Evolutionary conservation across 1,140 invertebrate species (phyloP), one percentile per base, ranked within the genome.

Genomic region (Cryptotermes secundus): DNA sequence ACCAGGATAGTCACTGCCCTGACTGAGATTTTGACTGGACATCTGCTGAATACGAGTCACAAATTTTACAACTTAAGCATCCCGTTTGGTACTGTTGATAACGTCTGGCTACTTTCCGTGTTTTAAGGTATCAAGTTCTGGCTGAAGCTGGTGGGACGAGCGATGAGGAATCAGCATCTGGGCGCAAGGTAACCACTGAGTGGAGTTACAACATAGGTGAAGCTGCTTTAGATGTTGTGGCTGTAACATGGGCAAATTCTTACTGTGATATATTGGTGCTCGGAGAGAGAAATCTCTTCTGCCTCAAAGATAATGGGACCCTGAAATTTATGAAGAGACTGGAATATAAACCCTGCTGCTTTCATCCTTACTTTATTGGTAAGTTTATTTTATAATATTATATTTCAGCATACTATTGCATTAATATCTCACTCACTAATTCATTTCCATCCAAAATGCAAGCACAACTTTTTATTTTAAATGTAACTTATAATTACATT

Each of bases 121-220:
- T 53, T 31, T 31, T 6, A 85, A 95, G 94, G 87, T 95, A 95
- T 87, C 93, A 95, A 87, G 92, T 90, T 83, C 88, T 94, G 53
- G 92, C 90, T 7, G 91, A 94, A 85, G 87, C 91, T 81, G 89
- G 90, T n/a, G 92, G 92, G 81, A 90, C 90, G 42, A 90, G 89
- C 72, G 90, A 92, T 82, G 86, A 91, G 49, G 90, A 89, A 83
- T 88, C 91, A 84, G 36, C 84, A 35, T 87, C 89, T 35, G 90
- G 90, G 34, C 93, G 92, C 87, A 91, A 92, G 86, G 88, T 94
- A 79, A 89, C 91, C 86, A 91, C 93, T 14, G 95, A 96, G 88
- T 97, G 96, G 96, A 91, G 89, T 59, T 96, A 93, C 88, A 95
- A 94, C 87, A 88, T 97, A 19, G 95, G 95, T 2, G 96, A 98